Conservation (phyloP, 2,113 vertebrate species). For the Heteronetta atricapilla region DNA sequence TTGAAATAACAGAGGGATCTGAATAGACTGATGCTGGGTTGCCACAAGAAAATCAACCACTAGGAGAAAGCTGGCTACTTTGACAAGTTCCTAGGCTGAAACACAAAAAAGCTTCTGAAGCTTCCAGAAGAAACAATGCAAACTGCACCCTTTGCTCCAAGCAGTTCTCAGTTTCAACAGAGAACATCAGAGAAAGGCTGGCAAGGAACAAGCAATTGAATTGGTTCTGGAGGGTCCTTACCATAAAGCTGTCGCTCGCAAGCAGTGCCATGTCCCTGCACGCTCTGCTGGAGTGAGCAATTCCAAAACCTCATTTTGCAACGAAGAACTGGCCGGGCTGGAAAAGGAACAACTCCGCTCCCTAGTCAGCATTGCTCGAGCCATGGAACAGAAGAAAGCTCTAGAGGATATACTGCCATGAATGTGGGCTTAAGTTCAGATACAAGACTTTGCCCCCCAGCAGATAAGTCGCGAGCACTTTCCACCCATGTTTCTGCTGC, state of each 20-base stretch:
- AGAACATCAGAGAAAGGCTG: not conserved
- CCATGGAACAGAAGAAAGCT: not conserved
- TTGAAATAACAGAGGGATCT: not conserved
- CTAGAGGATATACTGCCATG: not conserved
- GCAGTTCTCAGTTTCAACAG: not conserved
- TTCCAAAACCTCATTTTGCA: conserved; percentile 15
- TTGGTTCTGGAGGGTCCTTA: conserved; percentile 21
- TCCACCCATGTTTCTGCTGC: conserved; percentile 1
- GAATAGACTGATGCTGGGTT: conserved; percentile 6
- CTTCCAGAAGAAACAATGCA: conserved; percentile 54
- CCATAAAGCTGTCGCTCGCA: conserved; percentile 40
- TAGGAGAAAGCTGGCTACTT: not conserved
- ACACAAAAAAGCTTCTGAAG: conserved; percentile 23
- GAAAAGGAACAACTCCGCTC: not conserved
- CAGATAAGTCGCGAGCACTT: not conserved
- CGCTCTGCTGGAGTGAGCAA: not conserved
- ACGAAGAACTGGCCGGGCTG: not conserved
- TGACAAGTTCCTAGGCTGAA: conserved; percentile 21
- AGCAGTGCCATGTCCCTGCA: conserved; percentile 10
- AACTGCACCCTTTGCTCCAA: not conserved
- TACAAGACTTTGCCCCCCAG: conserved; percentile 46
- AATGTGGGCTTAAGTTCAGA: conserved; percentile 44
- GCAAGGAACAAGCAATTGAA: not conserved
- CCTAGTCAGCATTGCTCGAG: not conserved
- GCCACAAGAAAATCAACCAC: conserved; percentile 14